A percentile compares a stretch with the other conserved stretches of the same genome.
Conservation (phyloP, 1,140 invertebrate genomes). For the Mercenaria mercenaria region DNA sequence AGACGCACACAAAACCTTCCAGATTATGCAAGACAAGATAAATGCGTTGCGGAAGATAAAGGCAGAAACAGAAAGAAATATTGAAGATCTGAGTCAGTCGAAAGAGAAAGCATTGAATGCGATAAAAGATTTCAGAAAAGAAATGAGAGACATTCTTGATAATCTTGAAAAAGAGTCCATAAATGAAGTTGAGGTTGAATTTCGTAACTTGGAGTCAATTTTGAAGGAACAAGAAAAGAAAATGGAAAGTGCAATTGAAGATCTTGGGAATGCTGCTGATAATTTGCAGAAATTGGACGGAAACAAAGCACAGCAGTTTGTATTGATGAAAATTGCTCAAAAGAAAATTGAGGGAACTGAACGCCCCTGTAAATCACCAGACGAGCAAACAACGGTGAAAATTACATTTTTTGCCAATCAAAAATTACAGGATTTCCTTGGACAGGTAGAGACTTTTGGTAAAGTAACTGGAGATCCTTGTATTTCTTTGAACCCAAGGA, state of each 20-base stretch:
- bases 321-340: not conserved
- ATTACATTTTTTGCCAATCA: not conserved
- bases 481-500: not conserved
- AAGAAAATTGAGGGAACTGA: not conserved
- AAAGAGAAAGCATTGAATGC: not conserved
- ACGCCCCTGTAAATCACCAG: too few relatives aligned
- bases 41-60: not conserved
- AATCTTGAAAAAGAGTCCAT: not conserved
- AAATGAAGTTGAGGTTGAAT: not conserved
- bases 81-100: not conserved
- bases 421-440: not conserved
- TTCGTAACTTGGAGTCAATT: not conserved
- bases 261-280: not conserved
- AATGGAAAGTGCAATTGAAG: not conserved
- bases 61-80: not conserved
- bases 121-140: not conserved
- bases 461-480: not conserved
- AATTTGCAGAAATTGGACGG: not conserved
- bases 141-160: not conserved
- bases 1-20: not conserved
- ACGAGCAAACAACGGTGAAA: not conserved
- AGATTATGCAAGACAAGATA: not conserved
- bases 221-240: not conserved
- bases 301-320: constrained; percentile 7
- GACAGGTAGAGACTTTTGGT: not conserved